Base-by-base conservation (phyloP, 2,888 invertebrate genomes). In the Chromoteleia sp. region DNA sequence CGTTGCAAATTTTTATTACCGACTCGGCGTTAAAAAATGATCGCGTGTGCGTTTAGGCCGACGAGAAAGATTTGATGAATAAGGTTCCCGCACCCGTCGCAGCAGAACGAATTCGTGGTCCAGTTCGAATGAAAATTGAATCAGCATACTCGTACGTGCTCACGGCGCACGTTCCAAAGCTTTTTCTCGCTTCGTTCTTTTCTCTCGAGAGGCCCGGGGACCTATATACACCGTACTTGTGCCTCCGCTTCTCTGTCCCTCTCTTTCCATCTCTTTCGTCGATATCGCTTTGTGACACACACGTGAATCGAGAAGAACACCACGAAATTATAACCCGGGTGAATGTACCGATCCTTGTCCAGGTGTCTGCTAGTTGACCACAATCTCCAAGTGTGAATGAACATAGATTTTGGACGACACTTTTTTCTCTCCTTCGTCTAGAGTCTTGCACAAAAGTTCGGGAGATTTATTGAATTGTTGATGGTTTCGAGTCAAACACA, bases 91-190 rank as follows among this genome's bases (percentile, higher is more conserved):
- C 71, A 65, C 61, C 70, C 67, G 76, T 73, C 56, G 77, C 76
- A 76, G 77, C 80, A 30, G 70, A 73, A 83, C 80, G 77, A 77
- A 83, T 80, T 70, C 65, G 74, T 80, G 77, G 77, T 77, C 83
- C 73, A 83, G 80, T 80, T 80, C 43, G 77, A 77, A 83, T 77
- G 80, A 80, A 82, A 80, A 83, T 77, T 77, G 80, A 83, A 80
- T 77, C 74, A 65, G 77, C 80, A 63, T 79, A 70, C 33, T 54
- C 43, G 82, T 78, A 77, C 83, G 83, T 80, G 80, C 80, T 77
- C 67, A 30, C 33, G 52, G 54, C 74, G 77, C 80, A 71, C 74
- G 77, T 76, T 77, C 74, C 70, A 65, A 58, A 71, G 70, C 75
- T 81, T 81, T 70, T 67, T 54, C 70, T 63, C n/a, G 8, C 17